Evolutionary conservation across 2,888 invertebrate species (phyloP), one percentile per base, ranked within the genome.

Genomic region (Amphipoea oculea): DNA sequence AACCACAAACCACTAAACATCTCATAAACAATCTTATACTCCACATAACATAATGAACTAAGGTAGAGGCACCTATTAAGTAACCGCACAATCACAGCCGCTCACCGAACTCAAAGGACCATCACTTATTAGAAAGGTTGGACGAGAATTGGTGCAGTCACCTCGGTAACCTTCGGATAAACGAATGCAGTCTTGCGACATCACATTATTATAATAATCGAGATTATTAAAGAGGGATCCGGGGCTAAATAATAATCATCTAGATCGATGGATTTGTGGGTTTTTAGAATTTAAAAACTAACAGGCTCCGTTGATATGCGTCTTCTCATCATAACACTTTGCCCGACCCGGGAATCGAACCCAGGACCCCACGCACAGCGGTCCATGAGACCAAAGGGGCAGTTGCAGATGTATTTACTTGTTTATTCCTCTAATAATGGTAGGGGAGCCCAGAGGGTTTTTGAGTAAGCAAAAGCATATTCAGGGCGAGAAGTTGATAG

Each of bases 121-220:
- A 75, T 86, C 84, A 68, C 75, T 78, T 78, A 73, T 80, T 87
- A 85, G 86, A 86, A 86, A 86, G 86, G 86, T 76, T 70, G 76
- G 71, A 74, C 29, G 62, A 69, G 72, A 86, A 84, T 51, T 86
- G 78, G 87, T 87, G 76, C 84, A 86, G 73, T 66, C 79, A 81
- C 84, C 77, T 78, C 60, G 14, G 20, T 48, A 40, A 79, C 87
- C 86, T 86, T 86, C 81, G 29, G 12, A 11, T 36, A n/a, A 81
- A 73, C 72, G 68, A 85, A 66, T 71, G 45, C 54, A 62, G 5
- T 54, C 36, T 85, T 81, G 69, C 40, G 29, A 74, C 68, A 85
- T 76, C 17, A 40, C 4, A 62, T 68, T 68, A 29, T 54, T 75
- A 11, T 63, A 76, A 75, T 76, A 29, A 76, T 68, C 12, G 29